Base-by-base conservation (phyloP, 1,140 invertebrate species). In the Acromyrmex charruanus region DNA sequence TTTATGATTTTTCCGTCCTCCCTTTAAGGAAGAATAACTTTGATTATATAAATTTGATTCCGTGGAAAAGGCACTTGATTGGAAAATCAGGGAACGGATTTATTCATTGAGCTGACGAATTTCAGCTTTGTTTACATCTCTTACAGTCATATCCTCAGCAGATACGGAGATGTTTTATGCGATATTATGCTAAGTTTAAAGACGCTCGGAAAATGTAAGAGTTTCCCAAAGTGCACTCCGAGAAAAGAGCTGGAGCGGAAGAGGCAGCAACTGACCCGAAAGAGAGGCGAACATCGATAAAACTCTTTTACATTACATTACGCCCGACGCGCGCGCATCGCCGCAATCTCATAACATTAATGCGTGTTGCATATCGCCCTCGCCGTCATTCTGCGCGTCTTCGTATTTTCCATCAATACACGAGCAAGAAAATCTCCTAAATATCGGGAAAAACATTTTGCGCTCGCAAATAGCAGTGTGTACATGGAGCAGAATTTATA, bases 231-330 rank as follows among this genome's bases (percentile, higher is more conserved):
- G 86, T 85, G 80, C 63, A 85, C 68, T 85, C 68, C 18, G 51
- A 35, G 66, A 71, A 61, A 51, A 61, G 58, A 53, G 55, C 58
- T 28, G n/a, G 7, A 44, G 66, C 44, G 35, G 55, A 35, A 59
- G 87, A 59, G 53, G 59, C 49, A 89, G 65, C 63, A 79, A 69
- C 89, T 82, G 88, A 88, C 86, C 80, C 77, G 89, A 75, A 84
- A 89, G 65, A 89, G 59, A 82, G 25, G 44, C 59, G 66, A 89
- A 44, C 72, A 75, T 88, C 89, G 89, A 90, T 90, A 88, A 90
- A 90, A 89, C 87, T 90, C 81, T 89, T 88, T 90, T 82, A 79
- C 89, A 53, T 90, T 88, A 90, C 86, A 88, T 90, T 90, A 86
- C 89, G 51, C 81, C 58, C 75, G 75, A 87, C 75, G 21, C 44